These are phyloP conservation scores for Dasyprocta punctata DNA, from an alignment of 2,113 vertebrate genomes.

Conservation along the genomic window DNA sequence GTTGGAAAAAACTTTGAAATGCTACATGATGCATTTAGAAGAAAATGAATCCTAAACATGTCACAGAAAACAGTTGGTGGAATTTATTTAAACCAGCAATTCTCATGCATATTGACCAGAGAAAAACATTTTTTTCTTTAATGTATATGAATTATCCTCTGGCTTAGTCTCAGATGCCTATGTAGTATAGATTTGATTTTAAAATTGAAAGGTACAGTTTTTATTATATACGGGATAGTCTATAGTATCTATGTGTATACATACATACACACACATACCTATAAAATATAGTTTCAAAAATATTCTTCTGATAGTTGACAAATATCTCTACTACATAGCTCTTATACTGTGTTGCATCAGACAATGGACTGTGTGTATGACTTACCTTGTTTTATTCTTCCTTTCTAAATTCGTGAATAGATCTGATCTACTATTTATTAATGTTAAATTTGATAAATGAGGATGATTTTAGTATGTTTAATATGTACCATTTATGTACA, in stretches of 20 bases:
- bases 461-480: background rate
- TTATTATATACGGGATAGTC: background rate
- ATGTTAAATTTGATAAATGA: background rate
- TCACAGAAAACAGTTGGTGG: background rate
- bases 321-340: background rate
- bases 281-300: background rate
- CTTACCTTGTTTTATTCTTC: background rate
- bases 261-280: background rate
- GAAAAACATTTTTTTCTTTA: background rate
- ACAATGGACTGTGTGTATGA: background rate
- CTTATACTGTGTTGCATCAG: background rate
- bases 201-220: background rate
- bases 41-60: background rate
- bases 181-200: background rate
- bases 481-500: background rate
- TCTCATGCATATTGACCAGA: background rate
- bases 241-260: background rate
- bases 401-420: background rate
- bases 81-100: background rate
- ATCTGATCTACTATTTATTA: background rate
- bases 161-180: background rate
- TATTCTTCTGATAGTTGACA: background rate
- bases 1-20: constrained; percentile 5
- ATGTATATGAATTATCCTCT: background rate
- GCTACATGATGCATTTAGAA: background rate